Conservation (phyloP, 1,140 invertebrate species). For the Hypsibius dujardini region DNA sequence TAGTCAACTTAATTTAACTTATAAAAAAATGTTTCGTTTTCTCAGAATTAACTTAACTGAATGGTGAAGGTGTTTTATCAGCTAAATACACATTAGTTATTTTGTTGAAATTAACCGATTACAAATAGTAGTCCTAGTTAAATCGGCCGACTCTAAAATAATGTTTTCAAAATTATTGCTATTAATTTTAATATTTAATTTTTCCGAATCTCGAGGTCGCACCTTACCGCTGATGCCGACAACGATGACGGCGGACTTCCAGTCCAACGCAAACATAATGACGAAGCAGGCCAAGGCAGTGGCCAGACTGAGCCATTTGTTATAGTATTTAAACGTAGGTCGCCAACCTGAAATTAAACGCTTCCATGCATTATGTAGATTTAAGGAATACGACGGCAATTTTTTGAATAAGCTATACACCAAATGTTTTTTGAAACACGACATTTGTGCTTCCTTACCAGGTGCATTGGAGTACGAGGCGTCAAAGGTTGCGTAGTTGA, state of each 20-base stretch:
- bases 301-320: slow-evolving; percentile 70
- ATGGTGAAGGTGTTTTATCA: no score
- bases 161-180: no score
- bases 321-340: slow-evolving; percentile 62
- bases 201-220: no score
- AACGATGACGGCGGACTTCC: slow-evolving; percentile 70
- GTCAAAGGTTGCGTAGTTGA: slow-evolving; percentile 84
- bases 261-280: slow-evolving; percentile 89
- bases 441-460: slow-evolving; percentile 27
- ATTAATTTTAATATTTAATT: no score
- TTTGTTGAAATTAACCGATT: no score
- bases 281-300: slow-evolving; percentile 70
- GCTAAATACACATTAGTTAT: no score
- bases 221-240: slow-evolving; percentile 46
- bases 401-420: neutral
- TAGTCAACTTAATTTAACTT: no score
- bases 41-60: no score
- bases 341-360: slow-evolving; percentile 36
- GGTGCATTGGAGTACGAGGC: slow-evolving; percentile 51
- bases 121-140: no score
- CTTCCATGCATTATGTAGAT: neutral
- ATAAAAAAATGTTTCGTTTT: no score
- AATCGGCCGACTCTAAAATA: no score
- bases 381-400: neutral
- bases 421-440: no score